phyloP scores from a whole-genome alignment of 2,113 vertebrate genomes.

The Romanogobio albipinnatus region DNA sequence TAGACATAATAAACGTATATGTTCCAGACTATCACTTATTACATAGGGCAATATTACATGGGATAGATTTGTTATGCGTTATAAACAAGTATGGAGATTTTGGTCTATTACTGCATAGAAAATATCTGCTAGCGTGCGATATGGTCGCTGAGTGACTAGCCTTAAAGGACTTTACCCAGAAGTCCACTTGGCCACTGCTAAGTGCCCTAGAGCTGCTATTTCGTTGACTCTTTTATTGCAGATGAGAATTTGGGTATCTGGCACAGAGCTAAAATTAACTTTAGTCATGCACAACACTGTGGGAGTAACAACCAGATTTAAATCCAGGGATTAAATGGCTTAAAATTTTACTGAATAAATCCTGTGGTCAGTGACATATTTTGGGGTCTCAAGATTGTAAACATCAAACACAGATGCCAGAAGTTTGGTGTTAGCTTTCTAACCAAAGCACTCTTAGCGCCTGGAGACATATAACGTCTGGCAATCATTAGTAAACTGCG shows the following conservation, averaged over 20 bases:
- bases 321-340: neutral
- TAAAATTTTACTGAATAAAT: neutral
- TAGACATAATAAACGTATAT: too few relatives aligned
- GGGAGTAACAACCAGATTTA: neutral
- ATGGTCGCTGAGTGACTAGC: neutral
- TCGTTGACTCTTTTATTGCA: neutral
- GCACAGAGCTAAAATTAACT: neutral
- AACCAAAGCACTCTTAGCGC: neutral
- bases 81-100: neutral
- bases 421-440: neutral
- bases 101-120: neutral
- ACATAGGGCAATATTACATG: too few relatives aligned
- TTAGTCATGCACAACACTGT: neutral
- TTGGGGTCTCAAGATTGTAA: neutral
- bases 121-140: neutral
- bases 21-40: too few relatives aligned
- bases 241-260: constrained; percentile 7
- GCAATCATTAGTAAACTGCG: constrained; percentile 1
- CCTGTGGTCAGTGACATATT: neutral
- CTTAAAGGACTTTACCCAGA: too few relatives aligned
- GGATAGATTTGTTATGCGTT: too few relatives aligned
- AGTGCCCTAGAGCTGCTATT: neutral
- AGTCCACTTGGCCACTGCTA: neutral
- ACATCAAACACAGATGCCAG: neutral
- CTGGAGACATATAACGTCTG: neutral